These are phyloP conservation scores for Ceratina japonica DNA, from an alignment of 1,140 invertebrate genomes.

Conservation along the genomic window DNA sequence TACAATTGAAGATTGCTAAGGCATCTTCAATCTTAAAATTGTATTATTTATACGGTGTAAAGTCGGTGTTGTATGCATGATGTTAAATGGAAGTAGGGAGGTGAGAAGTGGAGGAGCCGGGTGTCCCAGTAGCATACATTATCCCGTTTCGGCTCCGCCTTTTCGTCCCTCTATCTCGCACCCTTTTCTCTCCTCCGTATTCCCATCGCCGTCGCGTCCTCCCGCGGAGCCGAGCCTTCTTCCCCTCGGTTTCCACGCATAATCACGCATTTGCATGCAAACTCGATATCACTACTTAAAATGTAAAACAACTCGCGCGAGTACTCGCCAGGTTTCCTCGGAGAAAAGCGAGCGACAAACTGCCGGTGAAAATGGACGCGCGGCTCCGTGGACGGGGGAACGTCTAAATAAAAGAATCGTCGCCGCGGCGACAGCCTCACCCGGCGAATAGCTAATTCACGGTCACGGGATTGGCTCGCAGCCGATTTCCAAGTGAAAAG, in stretches of 20 bases:
- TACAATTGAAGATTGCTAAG: too few relatives aligned
- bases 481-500: neutral
- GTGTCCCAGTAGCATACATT: conserved; percentile 71
- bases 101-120: conserved; percentile 22
- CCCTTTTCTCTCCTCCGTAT: conserved; percentile 23
- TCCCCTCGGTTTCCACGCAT: conserved; percentile 61
- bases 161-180: conserved; percentile 44
- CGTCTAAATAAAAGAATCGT: conserved; percentile 41
- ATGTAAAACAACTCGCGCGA: conserved; percentile 76
- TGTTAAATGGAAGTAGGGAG: conserved; percentile 4
- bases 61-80: too few relatives aligned
- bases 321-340: neutral
- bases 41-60: too few relatives aligned
- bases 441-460: conserved; percentile 22
- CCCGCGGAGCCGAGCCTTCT: conserved; percentile 39
- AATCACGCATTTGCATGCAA: conserved; percentile 78
- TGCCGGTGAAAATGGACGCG: conserved; percentile 22
- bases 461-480: neutral
- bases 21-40: too few relatives aligned
- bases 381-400: neutral
- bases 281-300: conserved; percentile 79
- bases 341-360: conserved; percentile 33
- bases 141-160: conserved; percentile 51
- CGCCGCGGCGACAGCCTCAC: neutral
- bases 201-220: neutral